Evolutionary conservation across 2,888 invertebrate genomes (phyloP), one percentile per base, ranked within the genome.

Genomic region (Xanthorhoe designata): DNA sequence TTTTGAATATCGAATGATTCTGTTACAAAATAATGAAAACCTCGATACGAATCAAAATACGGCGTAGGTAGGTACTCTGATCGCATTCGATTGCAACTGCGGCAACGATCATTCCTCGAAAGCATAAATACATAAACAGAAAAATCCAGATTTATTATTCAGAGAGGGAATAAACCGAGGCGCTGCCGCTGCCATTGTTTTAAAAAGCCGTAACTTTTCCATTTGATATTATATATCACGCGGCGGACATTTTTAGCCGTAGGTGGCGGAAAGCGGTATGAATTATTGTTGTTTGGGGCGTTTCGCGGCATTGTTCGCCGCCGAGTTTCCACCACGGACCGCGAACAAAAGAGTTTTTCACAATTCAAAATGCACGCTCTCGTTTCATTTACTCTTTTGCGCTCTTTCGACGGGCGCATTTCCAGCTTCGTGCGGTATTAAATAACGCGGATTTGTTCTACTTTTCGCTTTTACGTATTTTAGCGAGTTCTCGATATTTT

Each of bases 371-470:
- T 91, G 91, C 90, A 88, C 88, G 89, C 86, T 89, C 87, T 86
- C 92, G 91, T 92, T 92, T 91, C 92, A 92, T 93, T 92, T 92
- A 91, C 89, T 90, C 91, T 91, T 92, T 91, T 92, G 87, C 90
- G 86, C 84, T 88, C 85, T 89, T 89, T 89, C 88, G 86, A 88
- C 89, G 85, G 88, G 82, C 86, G 90, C 92, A 90, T 89, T 92
- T 89, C 86, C 89, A 90, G 90, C 86, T 89, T 87, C 84, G 86
- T 84, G 83, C 81, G 82, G 86, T 89, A 89, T 92, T 92, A 87
- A 90, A 91, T 92, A 91, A 88, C 86, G 81, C 85, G 84, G 87
- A 87, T 88, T 87, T 88, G 88, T 86, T 87, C 83, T 82, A 86
- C 87, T 85, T 86, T 86, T 85, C 81, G 77, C 82, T 86, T 86